Evolutionary conservation across 2,113 vertebrate species (phyloP).

Genomic region (Semicossyphus pulcher): DNA sequence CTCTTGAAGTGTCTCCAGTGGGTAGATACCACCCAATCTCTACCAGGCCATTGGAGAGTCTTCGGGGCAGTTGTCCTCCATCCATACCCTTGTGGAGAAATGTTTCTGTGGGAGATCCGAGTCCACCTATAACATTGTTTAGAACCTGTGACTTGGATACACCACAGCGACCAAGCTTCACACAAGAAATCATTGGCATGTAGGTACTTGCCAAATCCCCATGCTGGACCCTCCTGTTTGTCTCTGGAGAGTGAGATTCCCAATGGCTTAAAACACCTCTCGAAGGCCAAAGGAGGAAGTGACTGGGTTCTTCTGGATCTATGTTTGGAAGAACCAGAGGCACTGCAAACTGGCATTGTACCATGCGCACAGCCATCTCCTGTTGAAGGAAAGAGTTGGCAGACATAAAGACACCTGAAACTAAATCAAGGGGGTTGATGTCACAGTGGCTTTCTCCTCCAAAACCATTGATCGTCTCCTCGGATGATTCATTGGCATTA

Average conservation of each 20-base stretch:
- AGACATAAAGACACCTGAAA: slow-evolving; percentile 83
- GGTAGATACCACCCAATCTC: slow-evolving; percentile 86
- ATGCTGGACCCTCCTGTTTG: slow-evolving; percentile 33
- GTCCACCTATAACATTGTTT: slow-evolving; percentile 76
- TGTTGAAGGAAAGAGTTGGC: slow-evolving; percentile 83
- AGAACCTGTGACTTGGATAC: slow-evolving; percentile 87
- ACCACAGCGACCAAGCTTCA: slow-evolving; percentile 78
- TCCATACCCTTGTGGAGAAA: slow-evolving; percentile 82
- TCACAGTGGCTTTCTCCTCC: slow-evolving; percentile 34
- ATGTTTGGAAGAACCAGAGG: slow-evolving; percentile 85
- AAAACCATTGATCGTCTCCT: slow-evolving; percentile 29
- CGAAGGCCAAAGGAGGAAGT: slow-evolving; percentile 83
- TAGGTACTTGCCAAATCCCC: slow-evolving; percentile 67
- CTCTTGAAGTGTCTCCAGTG: slow-evolving; percentile 45
- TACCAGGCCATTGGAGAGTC: slow-evolving; percentile 84
- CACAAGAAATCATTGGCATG: slow-evolving; percentile 85
- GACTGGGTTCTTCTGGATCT: slow-evolving; percentile 69
- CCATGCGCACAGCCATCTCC: slow-evolving; percentile 82
- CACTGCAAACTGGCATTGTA: slow-evolving; percentile 83
- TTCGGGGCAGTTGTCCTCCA: slow-evolving; percentile 69
- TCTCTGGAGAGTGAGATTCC: slow-evolving; percentile 34
- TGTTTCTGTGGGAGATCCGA: slow-evolving; percentile 54
- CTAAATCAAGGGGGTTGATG: slow-evolving; percentile 84
- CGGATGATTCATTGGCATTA: neutral
- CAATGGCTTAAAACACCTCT: slow-evolving; percentile 72